phyloP scores from a whole-genome alignment of 23 tunicate genomes.

The Trididemnum clinides region DNA sequence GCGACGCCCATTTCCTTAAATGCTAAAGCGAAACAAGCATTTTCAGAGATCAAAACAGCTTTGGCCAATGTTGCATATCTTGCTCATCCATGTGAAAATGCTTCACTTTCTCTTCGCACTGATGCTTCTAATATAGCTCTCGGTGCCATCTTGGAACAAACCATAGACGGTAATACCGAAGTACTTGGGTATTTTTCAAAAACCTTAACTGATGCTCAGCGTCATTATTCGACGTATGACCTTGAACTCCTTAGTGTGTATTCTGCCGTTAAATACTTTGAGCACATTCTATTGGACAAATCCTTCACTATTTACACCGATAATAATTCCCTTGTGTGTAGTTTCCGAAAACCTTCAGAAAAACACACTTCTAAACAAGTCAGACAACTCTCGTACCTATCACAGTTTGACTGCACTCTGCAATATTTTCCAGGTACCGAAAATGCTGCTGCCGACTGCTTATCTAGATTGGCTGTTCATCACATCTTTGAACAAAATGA shows the following conservation, averaged over 20 bases:
- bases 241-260: slow-evolving; percentile 25
- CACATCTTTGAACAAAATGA: no score
- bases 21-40: slow-evolving; percentile 10
- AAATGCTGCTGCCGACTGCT: slow-evolving; percentile 12
- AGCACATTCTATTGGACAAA: slow-evolving; percentile 5
- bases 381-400: neutral
- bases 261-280: slow-evolving; percentile 25
- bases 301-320: slow-evolving; percentile 29
- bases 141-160: slow-evolving; percentile 44
- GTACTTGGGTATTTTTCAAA: slow-evolving; percentile 39
- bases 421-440: neutral
- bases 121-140: slow-evolving; percentile 35
- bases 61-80: slow-evolving; percentile 1
- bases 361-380: slow-evolving; percentile 1
- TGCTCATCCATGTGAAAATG: slow-evolving; percentile 3
- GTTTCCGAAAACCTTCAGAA: slow-evolving; percentile 6
- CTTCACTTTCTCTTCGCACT: neutral
- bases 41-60: neutral
- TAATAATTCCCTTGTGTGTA: neutral
- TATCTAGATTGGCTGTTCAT: neutral
- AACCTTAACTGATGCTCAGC: slow-evolving; percentile 14
- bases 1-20: neutral
- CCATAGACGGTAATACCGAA: neutral
- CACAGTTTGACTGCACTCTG: slow-evolving; percentile 1
- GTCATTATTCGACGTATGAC: slow-evolving; percentile 28